Evolutionary conservation across 2,113 vertebrate species (phyloP).

Genomic region (Pteruthius melanotis): DNA sequence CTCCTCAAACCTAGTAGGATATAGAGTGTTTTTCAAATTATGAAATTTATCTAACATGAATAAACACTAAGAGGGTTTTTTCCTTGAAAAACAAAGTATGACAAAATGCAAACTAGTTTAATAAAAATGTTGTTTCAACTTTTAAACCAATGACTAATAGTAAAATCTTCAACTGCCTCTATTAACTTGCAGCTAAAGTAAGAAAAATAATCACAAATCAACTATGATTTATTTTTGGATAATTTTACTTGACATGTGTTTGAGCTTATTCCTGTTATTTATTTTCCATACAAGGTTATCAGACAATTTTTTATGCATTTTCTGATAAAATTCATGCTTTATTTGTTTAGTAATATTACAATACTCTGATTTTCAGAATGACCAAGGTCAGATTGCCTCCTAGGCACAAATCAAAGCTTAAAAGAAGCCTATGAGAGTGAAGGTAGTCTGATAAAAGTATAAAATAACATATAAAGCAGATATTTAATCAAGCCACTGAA

Average conservation of each 20-base stretch:
- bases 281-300: not conserved
- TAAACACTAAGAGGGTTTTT: not conserved
- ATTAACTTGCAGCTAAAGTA: not conserved
- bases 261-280: not conserved
- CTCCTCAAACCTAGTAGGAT: not conserved
- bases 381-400: not conserved
- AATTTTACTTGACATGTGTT: not conserved
- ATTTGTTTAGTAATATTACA: not conserved
- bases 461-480: not conserved
- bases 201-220: not conserved
- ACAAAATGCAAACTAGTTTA: not conserved
- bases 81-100: not conserved
- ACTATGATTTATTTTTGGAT: not conserved
- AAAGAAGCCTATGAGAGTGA: not conserved
- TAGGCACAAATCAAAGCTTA: not conserved
- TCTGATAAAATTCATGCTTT: not conserved
- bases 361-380: not conserved
- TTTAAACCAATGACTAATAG: not conserved
- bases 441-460: not conserved
- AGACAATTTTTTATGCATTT: not conserved
- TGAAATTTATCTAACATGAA: not conserved
- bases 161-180: not conserved
- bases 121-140: not conserved
- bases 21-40: not conserved
- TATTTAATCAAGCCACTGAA: not conserved